Conservation (phyloP, 1,140 invertebrate genomes). For the Dinoponera quadriceps region DNA sequence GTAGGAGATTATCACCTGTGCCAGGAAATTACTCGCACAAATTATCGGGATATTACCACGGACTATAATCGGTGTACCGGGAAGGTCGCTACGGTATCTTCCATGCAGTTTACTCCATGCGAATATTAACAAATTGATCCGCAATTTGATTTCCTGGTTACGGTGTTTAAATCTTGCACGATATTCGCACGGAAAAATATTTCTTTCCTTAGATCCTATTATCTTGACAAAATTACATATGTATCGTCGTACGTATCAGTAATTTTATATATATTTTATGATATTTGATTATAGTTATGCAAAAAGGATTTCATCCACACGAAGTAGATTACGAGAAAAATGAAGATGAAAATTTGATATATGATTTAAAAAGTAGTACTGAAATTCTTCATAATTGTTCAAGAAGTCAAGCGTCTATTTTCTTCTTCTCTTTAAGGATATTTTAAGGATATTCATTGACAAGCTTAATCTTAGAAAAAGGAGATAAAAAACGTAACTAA, state of each 20-base stretch:
- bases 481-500: too few species aligned
- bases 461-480: too few species aligned
- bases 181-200: not conserved
- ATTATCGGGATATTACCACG: constrained; percentile 65
- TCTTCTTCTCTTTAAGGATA: too few species aligned
- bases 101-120: not conserved
- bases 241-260: not conserved
- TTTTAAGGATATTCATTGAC: too few species aligned
- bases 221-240: not conserved
- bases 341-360: too few species aligned
- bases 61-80: constrained; percentile 57
- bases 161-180: not conserved
- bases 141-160: constrained; percentile 17
- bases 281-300: too few species aligned
- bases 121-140: constrained; percentile 65
- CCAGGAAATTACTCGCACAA: constrained; percentile 63
- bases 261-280: not conserved
- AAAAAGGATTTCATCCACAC: too few species aligned
- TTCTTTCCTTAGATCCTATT: not conserved
- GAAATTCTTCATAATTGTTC: too few species aligned
- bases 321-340: too few species aligned
- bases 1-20: constrained; percentile 66
- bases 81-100: constrained; percentile 21
- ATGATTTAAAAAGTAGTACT: too few species aligned
- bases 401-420: too few species aligned